These are phyloP conservation scores for Dermochelys coriacea DNA, from an alignment of 2,797 vertebrate genomes.

Conservation along the genomic window DNA sequence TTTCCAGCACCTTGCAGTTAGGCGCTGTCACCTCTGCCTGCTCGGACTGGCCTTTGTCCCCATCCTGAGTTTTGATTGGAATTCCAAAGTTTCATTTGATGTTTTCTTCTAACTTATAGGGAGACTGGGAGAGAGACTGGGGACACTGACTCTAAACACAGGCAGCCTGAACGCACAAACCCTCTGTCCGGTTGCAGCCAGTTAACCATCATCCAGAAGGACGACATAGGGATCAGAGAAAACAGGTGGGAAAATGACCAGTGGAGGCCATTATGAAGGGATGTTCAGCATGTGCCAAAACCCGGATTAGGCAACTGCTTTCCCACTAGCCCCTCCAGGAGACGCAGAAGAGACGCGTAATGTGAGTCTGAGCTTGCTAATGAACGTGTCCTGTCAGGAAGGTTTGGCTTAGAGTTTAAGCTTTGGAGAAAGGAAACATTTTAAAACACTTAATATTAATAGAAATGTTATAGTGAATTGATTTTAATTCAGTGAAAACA, in stretches of 20 bases:
- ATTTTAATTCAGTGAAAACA: background rate
- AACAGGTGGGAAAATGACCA: background rate
- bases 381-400: background rate
- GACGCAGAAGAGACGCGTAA: background rate
- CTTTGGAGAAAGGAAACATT: background rate
- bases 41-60: background rate
- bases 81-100: background rate
- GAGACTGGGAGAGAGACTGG: background rate
- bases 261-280: background rate
- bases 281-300: background rate
- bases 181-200: background rate
- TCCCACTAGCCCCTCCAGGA: background rate
- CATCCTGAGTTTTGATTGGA: background rate
- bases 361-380: background rate
- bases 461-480: background rate
- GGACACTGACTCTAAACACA: background rate
- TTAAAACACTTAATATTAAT: background rate
- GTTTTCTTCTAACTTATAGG: background rate
- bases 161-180: background rate
- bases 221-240: background rate
- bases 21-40: background rate
- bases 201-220: background rate
- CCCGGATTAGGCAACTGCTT: background rate
- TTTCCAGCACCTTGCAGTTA: background rate
- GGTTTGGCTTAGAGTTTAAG: background rate